Evolutionary conservation across 2,888 invertebrate genomes (phyloP).

Genomic region (Thereva nobilitata): DNA sequence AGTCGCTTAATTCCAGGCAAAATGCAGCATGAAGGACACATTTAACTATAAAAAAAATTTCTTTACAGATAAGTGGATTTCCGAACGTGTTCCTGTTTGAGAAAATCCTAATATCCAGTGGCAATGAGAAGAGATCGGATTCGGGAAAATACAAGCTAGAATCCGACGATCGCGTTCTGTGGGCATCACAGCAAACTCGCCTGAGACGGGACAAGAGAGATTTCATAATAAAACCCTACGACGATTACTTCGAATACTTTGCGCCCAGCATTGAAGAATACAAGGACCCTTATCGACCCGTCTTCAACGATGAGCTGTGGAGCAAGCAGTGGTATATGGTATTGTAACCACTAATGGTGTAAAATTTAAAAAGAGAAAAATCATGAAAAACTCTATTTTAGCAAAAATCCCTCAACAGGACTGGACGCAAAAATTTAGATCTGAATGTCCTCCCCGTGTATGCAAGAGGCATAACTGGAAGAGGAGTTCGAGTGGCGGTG

Average conservation of each 20-base stretch:
- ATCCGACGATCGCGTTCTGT: conserved; percentile 42
- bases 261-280: conserved; percentile 17
- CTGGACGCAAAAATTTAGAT: conserved; percentile 61
- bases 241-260: conserved; percentile 35
- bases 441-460: conserved; percentile 85
- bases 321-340: conserved; percentile 79
- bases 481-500: conserved; percentile 77
- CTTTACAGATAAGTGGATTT: conserved; percentile 43
- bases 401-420: conserved; percentile 35
- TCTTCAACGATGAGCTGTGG: conserved; percentile 87
- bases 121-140: conserved; percentile 37
- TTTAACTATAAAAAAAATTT: neutral
- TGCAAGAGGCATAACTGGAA: conserved; percentile 76
- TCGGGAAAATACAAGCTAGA: conserved; percentile 36
- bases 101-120: conserved; percentile 26
- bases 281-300: conserved; percentile 50
- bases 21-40: too few species aligned
- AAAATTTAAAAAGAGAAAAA: neutral
- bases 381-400: conserved; percentile 7
- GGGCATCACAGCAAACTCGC: conserved; percentile 44
- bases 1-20: too few species aligned
- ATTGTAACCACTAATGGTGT: neutral
- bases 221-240: conserved; percentile 33
- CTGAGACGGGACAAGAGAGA: conserved; percentile 44
- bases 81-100: conserved; percentile 43